These are phyloP conservation scores for Echiichthys vipera DNA, from an alignment of 2,797 vertebrate species.

Conservation along the genomic window DNA sequence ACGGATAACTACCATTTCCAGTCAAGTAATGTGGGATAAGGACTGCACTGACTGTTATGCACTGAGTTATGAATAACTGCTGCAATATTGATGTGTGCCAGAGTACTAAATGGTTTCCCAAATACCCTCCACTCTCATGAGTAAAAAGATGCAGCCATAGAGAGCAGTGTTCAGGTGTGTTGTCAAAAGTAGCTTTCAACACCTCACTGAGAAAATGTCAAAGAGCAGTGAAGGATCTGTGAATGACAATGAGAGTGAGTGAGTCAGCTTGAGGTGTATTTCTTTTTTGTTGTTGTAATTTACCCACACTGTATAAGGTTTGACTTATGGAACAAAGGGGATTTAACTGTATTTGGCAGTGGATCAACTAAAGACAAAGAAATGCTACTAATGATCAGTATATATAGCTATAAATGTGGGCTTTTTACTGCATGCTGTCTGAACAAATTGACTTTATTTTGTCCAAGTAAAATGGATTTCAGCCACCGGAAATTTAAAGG, in stretches of 20 bases:
- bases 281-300: conserved; percentile 38
- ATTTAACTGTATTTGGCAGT: conserved; percentile 13
- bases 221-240: conserved; percentile 26
- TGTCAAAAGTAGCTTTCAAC: conserved; percentile 57
- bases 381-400: conserved; percentile 19
- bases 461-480: conserved; percentile 7
- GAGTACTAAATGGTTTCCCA: conserved; percentile 18
- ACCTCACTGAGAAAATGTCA: conserved; percentile 50
- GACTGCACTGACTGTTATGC: neutral
- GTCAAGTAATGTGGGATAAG: neutral
- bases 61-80: conserved; percentile 15
- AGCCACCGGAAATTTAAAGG: neutral
- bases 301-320: conserved; percentile 3
- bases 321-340: conserved; percentile 30
- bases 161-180: conserved; percentile 53
- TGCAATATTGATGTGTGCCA: conserved; percentile 18
- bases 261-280: conserved; percentile 16
- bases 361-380: conserved; percentile 29
- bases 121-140: conserved; percentile 18
- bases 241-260: conserved; percentile 37
- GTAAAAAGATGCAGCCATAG: conserved; percentile 5
- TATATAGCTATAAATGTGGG: neutral
- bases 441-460: conserved; percentile 13
- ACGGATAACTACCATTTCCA: neutral
- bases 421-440: neutral